A percentile compares a stretch with the other conserved stretches of the same genome.
Conservation (phyloP, 2,797 vertebrate genomes). For the Tamandua tetradactyla region DNA sequence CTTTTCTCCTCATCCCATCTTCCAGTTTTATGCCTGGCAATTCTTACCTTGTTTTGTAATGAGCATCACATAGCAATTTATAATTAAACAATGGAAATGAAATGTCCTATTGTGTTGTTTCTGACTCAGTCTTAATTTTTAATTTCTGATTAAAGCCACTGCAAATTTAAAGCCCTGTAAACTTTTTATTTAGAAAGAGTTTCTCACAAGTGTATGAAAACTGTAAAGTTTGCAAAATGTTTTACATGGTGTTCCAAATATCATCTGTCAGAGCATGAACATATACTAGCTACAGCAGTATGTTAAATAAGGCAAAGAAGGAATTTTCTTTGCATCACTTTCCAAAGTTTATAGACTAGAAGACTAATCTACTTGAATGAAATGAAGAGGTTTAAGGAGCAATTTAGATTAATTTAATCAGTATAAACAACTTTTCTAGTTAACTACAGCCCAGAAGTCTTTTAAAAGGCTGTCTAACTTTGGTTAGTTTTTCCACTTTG, state of each 20-base stretch:
- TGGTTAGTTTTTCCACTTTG: background rate
- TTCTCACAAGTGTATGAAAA: slow-evolving; percentile 85
- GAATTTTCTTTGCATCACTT: slow-evolving; percentile 74
- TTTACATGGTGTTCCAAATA: slow-evolving; percentile 88
- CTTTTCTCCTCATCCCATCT: background rate
- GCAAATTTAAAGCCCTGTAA: slow-evolving; percentile 82
- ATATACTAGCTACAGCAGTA: slow-evolving; percentile 87
- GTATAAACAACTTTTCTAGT: background rate
- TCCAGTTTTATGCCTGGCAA: background rate
- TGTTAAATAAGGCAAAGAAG: slow-evolving; percentile 83
- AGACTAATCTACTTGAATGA: slow-evolving; percentile 1
- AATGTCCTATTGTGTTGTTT: slow-evolving; percentile 63
- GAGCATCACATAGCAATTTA: slow-evolving; percentile 40
- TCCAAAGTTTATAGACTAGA: slow-evolving; percentile 39
- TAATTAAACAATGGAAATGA: slow-evolving; percentile 63
- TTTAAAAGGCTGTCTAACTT: background rate
- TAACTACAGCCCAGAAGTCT: background rate
- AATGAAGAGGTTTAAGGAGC: background rate
- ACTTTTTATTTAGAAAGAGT: slow-evolving; percentile 85
- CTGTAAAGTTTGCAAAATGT: slow-evolving; percentile 89
- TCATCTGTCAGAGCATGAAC: slow-evolving; percentile 86
- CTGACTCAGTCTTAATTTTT: slow-evolving; percentile 65
- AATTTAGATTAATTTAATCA: background rate
- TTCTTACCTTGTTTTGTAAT: slow-evolving; percentile 47
- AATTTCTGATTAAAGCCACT: slow-evolving; percentile 79